Conservation (phyloP, 2,797 vertebrate genomes). For the Hydrolagus colliei region DNA sequence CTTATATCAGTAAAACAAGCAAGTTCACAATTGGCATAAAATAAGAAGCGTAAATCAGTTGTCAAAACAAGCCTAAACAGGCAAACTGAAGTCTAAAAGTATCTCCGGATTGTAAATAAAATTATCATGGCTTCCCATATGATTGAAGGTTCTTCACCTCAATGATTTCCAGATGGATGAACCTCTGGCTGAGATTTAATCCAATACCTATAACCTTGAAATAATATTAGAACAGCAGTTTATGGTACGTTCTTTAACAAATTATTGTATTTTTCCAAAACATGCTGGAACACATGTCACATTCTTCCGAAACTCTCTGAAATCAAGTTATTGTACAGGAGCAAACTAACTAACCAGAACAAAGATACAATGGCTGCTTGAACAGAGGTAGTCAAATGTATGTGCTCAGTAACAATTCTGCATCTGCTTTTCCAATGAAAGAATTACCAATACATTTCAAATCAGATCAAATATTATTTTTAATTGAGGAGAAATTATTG, state of each 20-base stretch:
- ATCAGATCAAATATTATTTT: neutral
- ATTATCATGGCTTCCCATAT: neutral
- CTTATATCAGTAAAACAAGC: too few species aligned
- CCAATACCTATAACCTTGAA: neutral
- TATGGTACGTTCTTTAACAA: neutral
- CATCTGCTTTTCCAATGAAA: neutral
- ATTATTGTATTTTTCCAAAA: constrained; percentile 5
- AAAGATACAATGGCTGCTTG: neutral
- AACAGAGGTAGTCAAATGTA: neutral
- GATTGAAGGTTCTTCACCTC: neutral
- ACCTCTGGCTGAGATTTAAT: neutral
- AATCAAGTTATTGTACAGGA: neutral
- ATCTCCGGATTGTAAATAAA: constrained; percentile 7
- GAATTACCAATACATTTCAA: constrained; percentile 1
- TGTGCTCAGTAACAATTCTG: neutral
- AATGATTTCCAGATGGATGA: neutral
- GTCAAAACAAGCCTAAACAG: constrained; percentile 5
- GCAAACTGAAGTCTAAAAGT: neutral
- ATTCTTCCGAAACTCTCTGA: neutral
- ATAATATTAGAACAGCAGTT: neutral
- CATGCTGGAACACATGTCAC: neutral
- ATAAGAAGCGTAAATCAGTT: neutral
- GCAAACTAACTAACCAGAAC: neutral
- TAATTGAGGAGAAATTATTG: neutral
- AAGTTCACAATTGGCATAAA: neutral